Evolutionary conservation across 2,113 vertebrate species (phyloP).

Genomic region (Nibea coibor): DNA sequence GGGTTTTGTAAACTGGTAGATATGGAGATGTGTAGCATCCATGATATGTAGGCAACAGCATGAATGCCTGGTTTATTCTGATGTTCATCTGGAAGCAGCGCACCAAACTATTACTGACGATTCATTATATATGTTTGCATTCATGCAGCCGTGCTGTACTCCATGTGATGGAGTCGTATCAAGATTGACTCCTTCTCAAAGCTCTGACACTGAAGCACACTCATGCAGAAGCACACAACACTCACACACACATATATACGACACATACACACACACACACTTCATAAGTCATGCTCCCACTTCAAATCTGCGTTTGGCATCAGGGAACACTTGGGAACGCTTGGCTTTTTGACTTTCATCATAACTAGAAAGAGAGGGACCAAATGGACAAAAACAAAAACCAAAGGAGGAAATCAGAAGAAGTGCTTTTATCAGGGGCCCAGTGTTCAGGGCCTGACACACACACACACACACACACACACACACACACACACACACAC

Average conservation of each 20-base stretch:
- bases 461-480: background rate
- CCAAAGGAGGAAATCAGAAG: constrained; percentile 72
- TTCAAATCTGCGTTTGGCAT: constrained; percentile 75
- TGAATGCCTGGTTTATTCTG: constrained; percentile 60
- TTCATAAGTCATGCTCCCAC: constrained; percentile 55
- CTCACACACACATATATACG: constrained; percentile 41
- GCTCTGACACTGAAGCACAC: constrained; percentile 29
- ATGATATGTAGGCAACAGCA: constrained; percentile 36
- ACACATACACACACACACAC: constrained; percentile 67
- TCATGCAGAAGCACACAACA: constrained; percentile 44
- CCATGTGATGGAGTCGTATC: constrained; percentile 50
- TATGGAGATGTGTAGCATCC: constrained; percentile 48
- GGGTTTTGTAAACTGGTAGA: constrained; percentile 70
- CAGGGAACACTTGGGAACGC: constrained; percentile 72
- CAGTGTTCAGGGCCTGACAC: constrained; percentile 54
- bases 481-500: background rate
- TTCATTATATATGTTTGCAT: constrained; percentile 49
- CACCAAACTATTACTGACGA: constrained; percentile 9
- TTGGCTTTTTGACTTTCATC: constrained; percentile 77
- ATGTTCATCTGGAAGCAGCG: constrained; percentile 38
- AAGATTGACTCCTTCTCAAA: constrained; percentile 51
- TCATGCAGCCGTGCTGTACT: constrained; percentile 27
- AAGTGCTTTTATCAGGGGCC: constrained; percentile 79
- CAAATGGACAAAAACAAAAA: constrained; percentile 71
- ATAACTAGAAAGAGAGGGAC: constrained; percentile 71